Conservation (phyloP, 2,888 invertebrate species). For the Mesodorylaimus sp. region DNA sequence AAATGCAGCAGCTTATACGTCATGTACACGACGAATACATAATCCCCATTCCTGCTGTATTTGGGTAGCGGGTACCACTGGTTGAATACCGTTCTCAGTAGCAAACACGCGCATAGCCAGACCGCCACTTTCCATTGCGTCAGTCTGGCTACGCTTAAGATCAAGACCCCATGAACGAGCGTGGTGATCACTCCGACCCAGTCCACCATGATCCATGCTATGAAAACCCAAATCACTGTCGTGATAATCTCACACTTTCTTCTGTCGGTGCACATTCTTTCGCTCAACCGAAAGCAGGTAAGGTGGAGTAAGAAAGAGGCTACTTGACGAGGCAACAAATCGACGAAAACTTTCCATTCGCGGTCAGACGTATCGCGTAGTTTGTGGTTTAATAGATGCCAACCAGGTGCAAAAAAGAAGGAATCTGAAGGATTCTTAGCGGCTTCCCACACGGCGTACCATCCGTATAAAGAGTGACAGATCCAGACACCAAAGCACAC, state of each 20-base stretch:
- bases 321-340: not conserved
- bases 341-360: slow-evolving; percentile 5
- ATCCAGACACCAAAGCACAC: slow-evolving; percentile 6
- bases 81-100: not conserved
- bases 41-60: not conserved
- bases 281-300: not conserved
- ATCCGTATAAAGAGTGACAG: not conserved
- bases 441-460: not conserved
- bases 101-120: not conserved
- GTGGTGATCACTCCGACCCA: not conserved
- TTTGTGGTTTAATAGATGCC: slow-evolving; percentile 3
- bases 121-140: not conserved
- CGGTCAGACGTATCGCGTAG: not conserved
- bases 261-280: not conserved
- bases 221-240: not conserved
- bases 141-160: not conserved
- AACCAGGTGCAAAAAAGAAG: slow-evolving; percentile 7
- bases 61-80: not conserved
- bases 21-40: slow-evolving; percentile 3
- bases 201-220: no score
- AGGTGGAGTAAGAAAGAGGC: not conserved
- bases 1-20: slow-evolving; percentile 11
- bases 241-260: not conserved
- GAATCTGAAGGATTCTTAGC: not conserved
- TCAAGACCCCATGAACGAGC: not conserved